Percentiles rank a stretch among this genome's conserved stretches.
These are phyloP conservation scores for Apteryx owenii DNA, from an alignment of 2,113 vertebrate species.

Conservation along the genomic window DNA sequence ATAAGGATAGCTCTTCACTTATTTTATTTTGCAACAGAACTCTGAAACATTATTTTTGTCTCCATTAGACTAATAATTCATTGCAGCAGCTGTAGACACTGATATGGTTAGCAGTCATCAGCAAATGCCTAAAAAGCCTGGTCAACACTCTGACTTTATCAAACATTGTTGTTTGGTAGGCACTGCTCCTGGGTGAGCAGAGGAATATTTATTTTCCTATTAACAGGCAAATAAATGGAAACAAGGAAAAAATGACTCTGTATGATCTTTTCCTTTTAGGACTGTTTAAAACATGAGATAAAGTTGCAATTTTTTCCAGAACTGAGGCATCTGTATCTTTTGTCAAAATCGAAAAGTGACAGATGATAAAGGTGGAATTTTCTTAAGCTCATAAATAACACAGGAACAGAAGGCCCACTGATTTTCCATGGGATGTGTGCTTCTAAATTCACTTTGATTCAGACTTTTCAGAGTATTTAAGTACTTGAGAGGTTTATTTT, in stretches of 20 bases:
- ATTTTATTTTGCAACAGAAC: conserved; percentile 57
- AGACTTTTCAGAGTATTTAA: not conserved
- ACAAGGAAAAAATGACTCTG: not conserved
- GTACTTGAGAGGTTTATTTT: not conserved
- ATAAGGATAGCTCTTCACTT: conserved; percentile 45
- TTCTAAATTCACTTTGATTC: not conserved
- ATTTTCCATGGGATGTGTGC: not conserved
- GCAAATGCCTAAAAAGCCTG: conserved; percentile 16
- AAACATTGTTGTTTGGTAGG: not conserved
- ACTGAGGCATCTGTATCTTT: not conserved
- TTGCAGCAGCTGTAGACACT: not conserved
- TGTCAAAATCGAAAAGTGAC: not conserved
- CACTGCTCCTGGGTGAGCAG: not conserved
- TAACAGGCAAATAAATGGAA: not conserved
- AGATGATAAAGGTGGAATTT: not conserved
- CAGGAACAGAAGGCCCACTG: not conserved
- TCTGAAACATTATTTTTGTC: conserved; percentile 57
- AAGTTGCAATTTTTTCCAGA: not conserved
- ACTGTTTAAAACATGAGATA: not conserved
- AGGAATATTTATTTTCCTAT: not conserved
- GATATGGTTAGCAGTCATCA: not conserved
- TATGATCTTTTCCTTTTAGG: not conserved
- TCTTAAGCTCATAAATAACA: not conserved
- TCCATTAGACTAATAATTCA: conserved; percentile 45
- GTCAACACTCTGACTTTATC: conserved; percentile 4